Evolutionary conservation across 2,113 vertebrate genomes (phyloP).

Genomic region (Narcine bancroftii): DNA sequence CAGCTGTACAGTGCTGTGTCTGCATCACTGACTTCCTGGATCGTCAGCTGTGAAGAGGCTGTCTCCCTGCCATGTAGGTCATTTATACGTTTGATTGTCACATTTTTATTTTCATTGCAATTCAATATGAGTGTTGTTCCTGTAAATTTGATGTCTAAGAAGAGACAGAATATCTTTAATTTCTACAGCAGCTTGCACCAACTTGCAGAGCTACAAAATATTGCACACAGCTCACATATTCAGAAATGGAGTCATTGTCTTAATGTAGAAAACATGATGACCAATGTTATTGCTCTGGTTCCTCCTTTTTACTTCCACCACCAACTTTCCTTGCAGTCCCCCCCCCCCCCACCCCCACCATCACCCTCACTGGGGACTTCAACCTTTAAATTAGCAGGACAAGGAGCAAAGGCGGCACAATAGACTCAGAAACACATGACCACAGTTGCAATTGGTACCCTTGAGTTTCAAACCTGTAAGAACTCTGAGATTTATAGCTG

Average conservation of each 20-base stretch:
- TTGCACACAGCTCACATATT: not conserved
- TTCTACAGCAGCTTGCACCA: not conserved
- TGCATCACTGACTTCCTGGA: not conserved
- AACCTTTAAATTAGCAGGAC: not conserved
- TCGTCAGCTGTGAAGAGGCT: not conserved
- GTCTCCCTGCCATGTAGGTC: rapidly evolving
- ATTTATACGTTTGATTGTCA: rapidly evolving
- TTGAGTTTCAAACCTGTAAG: not conserved
- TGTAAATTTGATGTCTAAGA: rapidly evolving
- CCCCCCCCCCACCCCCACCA: not conserved
- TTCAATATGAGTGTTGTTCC: not conserved
- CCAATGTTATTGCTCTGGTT: not conserved
- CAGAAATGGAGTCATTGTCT: not conserved
- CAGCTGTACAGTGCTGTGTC: not conserved
- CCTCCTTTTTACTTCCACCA: not conserved
- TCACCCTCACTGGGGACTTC: not conserved
- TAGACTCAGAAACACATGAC: not conserved
- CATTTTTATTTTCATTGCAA: rapidly evolving
- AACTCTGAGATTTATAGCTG: too few relatives aligned
- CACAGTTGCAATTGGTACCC: not conserved
- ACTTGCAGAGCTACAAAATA: not conserved
- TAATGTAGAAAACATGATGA: not conserved
- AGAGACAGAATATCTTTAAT: not conserved
- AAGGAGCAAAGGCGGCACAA: not conserved
- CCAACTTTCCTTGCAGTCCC: not conserved